phyloP scores from a whole-genome alignment of 1,140 invertebrate species.

The Pseudobourletiella spinata region DNA sequence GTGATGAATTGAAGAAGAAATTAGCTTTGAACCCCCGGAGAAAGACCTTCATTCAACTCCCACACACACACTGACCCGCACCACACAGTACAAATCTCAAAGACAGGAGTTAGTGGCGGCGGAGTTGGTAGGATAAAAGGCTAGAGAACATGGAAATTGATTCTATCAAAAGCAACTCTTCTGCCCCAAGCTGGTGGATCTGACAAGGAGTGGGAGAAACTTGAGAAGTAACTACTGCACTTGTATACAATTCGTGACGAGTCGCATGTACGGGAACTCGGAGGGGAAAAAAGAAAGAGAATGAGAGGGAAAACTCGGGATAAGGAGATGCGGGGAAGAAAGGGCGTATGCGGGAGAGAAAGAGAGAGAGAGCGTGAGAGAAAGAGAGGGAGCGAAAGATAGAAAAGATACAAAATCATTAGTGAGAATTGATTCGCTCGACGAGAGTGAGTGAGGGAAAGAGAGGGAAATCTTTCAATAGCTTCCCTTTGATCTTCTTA shows the following conservation, averaged over 20 bases:
- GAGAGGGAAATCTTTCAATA: constrained; percentile 7
- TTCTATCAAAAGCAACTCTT: background rate
- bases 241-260: constrained; percentile 1
- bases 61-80: background rate
- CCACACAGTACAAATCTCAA: background rate
- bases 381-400: background rate
- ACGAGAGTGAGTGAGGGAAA: background rate
- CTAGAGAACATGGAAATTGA: background rate
- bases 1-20: background rate
- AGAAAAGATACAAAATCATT: background rate
- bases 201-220: too few species aligned
- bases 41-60: too few species aligned
- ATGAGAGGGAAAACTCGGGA: background rate
- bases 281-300: background rate
- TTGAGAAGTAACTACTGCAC: constrained; percentile 1
- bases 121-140: background rate
- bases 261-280: background rate
- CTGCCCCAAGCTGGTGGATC: background rate
- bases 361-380: background rate
- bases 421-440: background rate
- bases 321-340: background rate
- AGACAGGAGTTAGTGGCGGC: too few species aligned
- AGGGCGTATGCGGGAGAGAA: background rate
- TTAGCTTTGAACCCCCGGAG: background rate
- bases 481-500: constrained; percentile 2